phyloP scores from a whole-genome alignment of 2,888 invertebrate genomes.

The Leptinotarsa haldemani region DNA sequence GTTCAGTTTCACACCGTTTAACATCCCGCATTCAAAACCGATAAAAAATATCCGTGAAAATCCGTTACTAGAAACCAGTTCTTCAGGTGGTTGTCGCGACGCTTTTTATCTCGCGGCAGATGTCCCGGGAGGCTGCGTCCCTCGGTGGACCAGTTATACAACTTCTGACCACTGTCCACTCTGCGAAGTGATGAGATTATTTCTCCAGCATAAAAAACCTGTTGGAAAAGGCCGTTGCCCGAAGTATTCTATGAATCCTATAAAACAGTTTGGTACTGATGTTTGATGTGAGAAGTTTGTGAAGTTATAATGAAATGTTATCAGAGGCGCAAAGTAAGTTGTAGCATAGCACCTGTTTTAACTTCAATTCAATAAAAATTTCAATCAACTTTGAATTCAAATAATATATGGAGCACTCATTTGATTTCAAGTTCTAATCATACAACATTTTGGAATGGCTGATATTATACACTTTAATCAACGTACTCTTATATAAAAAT shows the following conservation, averaged over 20 bases:
- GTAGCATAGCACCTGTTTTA: neutral
- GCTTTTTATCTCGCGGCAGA: constrained; percentile 53
- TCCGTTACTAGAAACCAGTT: constrained; percentile 55
- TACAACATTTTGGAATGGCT: too few species aligned
- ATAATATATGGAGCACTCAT: too few species aligned
- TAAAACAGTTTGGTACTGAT: constrained; percentile 1
- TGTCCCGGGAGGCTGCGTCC: constrained; percentile 61
- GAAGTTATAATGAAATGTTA: constrained; percentile 5
- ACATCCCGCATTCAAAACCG: neutral
- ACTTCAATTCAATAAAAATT: too few species aligned
- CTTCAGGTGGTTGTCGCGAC: constrained; percentile 47
- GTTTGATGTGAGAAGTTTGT: neutral
- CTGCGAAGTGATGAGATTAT: constrained; percentile 28
- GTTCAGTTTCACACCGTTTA: neutral
- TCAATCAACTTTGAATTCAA: too few species aligned
- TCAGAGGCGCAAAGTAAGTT: constrained; percentile 5
- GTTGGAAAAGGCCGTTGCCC: constrained; percentile 35
- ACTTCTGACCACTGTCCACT: constrained; percentile 62
- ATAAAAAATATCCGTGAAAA: constrained; percentile 32
- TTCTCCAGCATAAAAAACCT: constrained; percentile 30
- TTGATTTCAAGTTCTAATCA: too few species aligned
- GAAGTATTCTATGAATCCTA: neutral
- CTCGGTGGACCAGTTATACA: constrained; percentile 60
- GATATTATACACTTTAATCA: too few species aligned
- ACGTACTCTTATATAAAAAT: too few species aligned